A percentile compares a stretch with the other conserved stretches of the same genome.
These are phyloP conservation scores for Aleiodes sp. DNA, from an alignment of 1,140 invertebrate genomes.

Conservation along the genomic window DNA sequence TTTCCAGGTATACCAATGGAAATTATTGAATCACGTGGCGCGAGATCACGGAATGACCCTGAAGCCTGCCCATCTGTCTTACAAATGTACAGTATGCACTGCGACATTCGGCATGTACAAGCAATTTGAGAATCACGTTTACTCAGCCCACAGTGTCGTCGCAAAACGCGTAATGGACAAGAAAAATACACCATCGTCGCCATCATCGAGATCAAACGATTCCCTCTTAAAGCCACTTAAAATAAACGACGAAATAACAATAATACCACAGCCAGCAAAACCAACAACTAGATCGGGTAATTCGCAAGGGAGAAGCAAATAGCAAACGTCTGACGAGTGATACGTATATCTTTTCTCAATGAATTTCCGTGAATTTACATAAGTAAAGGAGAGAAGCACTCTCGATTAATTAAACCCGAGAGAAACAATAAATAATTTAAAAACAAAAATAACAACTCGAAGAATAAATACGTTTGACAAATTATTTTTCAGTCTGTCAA, in stretches of 20 bases:
- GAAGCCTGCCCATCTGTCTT: slow-evolving; percentile 90
- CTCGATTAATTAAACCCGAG: not conserved
- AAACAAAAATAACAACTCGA: not conserved
- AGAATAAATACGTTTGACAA: not conserved
- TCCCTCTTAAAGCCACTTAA: slow-evolving; percentile 84
- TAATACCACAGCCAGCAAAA: slow-evolving; percentile 86
- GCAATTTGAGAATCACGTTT: slow-evolving; percentile 93
- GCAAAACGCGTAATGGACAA: slow-evolving; percentile 83
- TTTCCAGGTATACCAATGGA: slow-evolving; percentile 89
- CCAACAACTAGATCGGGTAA: slow-evolving; percentile 56
- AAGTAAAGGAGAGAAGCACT: not conserved
- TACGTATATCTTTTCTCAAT: slow-evolving; percentile 52
- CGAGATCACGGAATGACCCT: slow-evolving; percentile 89
- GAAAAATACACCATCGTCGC: slow-evolving; percentile 69
- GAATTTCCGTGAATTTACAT: slow-evolving; percentile 37
- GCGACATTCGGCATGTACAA: slow-evolving; percentile 95
- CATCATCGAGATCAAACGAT: slow-evolving; percentile 70
- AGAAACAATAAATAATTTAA: slow-evolving; percentile 1
- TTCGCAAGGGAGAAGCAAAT: slow-evolving; percentile 59
- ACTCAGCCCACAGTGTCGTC: slow-evolving; percentile 88
- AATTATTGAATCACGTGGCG: slow-evolving; percentile 88
- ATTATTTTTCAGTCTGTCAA: not conserved
- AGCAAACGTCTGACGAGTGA: slow-evolving; percentile 63
- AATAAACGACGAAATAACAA: slow-evolving; percentile 93
- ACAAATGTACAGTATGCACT: slow-evolving; percentile 94